phyloP scores from a whole-genome alignment of 2,797 vertebrate genomes.

The Artibeus lituratus region DNA sequence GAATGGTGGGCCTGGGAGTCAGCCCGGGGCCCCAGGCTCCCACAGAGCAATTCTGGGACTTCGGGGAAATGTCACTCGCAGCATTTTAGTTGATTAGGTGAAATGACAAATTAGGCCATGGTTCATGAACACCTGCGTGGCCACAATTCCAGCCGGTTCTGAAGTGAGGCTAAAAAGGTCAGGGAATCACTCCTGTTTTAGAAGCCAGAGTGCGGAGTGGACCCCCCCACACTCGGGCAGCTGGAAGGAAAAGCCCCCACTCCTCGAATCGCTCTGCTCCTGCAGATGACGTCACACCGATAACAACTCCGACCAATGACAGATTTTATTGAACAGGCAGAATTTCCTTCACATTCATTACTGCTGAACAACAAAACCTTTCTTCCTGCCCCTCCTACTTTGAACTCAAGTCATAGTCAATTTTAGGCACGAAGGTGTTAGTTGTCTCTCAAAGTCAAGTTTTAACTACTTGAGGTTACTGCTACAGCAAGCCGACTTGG shows the following conservation, averaged over 20 bases:
- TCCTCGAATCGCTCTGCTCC: not conserved
- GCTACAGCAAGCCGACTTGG: slow-evolving; percentile 64
- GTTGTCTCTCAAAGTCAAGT: slow-evolving; percentile 65
- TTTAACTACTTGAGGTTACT: slow-evolving; percentile 52
- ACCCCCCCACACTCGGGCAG: too few relatives aligned
- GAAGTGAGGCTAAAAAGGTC: not conserved
- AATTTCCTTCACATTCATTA: slow-evolving; percentile 78
- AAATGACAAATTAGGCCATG: not conserved
- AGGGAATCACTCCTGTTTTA: not conserved
- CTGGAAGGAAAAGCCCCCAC: not conserved
- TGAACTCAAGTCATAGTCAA: slow-evolving; percentile 59
- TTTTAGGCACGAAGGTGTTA: slow-evolving; percentile 80
- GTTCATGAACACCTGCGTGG: not conserved
- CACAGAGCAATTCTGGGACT: not conserved
- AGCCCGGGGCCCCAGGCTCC: too few relatives aligned
- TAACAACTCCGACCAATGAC: not conserved
- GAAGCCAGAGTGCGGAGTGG: not conserved
- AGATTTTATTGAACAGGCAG: slow-evolving; percentile 77
- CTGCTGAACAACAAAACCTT: slow-evolving; percentile 47
- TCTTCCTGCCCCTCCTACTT: slow-evolving; percentile 63
- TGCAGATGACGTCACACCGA: not conserved
- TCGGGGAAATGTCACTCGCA: not conserved
- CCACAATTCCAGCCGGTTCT: not conserved
- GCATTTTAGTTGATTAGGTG: not conserved
- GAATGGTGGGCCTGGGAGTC: rapidly evolving